These are phyloP conservation scores for Caenorhabditis sinica DNA, from an alignment of 2,888 invertebrate genomes.

Conservation along the genomic window DNA sequence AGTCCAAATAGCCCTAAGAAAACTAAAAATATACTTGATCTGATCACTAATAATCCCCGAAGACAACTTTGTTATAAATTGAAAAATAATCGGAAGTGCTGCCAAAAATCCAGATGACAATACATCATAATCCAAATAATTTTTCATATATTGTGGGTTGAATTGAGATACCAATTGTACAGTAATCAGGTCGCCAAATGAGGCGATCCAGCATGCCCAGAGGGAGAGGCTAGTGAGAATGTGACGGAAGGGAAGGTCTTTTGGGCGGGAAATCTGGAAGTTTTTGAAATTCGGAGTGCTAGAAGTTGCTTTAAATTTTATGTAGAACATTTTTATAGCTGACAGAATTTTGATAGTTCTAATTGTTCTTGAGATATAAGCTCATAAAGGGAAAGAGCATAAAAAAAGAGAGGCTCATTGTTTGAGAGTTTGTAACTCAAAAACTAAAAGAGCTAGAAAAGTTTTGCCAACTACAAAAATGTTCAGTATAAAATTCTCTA, in stretches of 20 bases:
- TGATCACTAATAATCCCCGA: conserved; percentile 67
- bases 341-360: conserved; percentile 1
- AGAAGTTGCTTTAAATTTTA: too few relatives aligned
- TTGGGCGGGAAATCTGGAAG: conserved; percentile 44
- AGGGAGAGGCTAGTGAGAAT: conserved; percentile 66
- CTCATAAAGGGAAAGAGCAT: too few relatives aligned
- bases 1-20: background rate
- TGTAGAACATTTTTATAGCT: background rate
- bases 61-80: conserved; percentile 64
- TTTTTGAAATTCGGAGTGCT: background rate
- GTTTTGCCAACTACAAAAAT: too few relatives aligned
- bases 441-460: too few relatives aligned
- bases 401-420: too few relatives aligned
- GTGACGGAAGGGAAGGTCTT: conserved; percentile 63
- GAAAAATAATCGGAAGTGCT: conserved; percentile 71
- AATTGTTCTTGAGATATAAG: background rate
- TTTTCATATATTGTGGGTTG: conserved; percentile 74
- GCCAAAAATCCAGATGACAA: conserved; percentile 70
- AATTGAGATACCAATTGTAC: conserved; percentile 71
- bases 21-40: conserved; percentile 51
- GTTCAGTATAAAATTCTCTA: too few relatives aligned
- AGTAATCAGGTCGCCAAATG: conserved; percentile 70
- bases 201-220: conserved; percentile 72
- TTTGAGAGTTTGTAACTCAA: too few relatives aligned
- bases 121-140: conserved; percentile 71